Evolutionary conservation across 2,113 vertebrate genomes (phyloP), one percentile per base, ranked within the genome.

Genomic region (Macroglossus sobrinus): DNA sequence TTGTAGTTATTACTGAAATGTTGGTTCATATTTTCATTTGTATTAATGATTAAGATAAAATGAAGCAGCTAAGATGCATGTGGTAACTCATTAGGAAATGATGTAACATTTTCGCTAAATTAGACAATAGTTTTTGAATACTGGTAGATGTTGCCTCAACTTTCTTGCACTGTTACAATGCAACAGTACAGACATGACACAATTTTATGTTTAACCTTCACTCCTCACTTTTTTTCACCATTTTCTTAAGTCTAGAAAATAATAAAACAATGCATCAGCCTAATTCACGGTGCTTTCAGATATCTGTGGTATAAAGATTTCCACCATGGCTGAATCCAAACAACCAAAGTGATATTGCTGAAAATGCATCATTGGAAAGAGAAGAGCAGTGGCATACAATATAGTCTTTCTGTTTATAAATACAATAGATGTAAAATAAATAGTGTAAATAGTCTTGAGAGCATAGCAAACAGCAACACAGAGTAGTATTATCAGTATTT

Each of bases 21-120:
- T 40, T 9, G 18, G 7, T 40, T 84, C 55, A 28, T 33, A 26
- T 82, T 87, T 75, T 82, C 50, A 72, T 90, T 86, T 40, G n/a
- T 78, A 74, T 90, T 85, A 75, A 57, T 71, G 6, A 92, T 1
- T n/a, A 71, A 95, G 26, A 64, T 4, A 63, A 82, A 95, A 76
- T 7, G 22, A 88, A 90, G 24, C 2, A 80, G 63, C 7, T 89
- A 72, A 92, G 28, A 72, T 19, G 1, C n/a, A 66, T 21, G 22
- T 86, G 47, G 14, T 28, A 40, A n/a, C 7, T 68, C 19, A 26
- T 43, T 35, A 78, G 30, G 38, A 69, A n/a, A 47, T 76, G 26
- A 8, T 5, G 2, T 59, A 64, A 53, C 14, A 33, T 53, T 22
- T 82, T 66, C 84, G 18, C 7, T 40, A 19, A 68, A 43, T 33